Conservation (phyloP, 2,797 vertebrate genomes). For the Cercopithecus diana region DNA sequence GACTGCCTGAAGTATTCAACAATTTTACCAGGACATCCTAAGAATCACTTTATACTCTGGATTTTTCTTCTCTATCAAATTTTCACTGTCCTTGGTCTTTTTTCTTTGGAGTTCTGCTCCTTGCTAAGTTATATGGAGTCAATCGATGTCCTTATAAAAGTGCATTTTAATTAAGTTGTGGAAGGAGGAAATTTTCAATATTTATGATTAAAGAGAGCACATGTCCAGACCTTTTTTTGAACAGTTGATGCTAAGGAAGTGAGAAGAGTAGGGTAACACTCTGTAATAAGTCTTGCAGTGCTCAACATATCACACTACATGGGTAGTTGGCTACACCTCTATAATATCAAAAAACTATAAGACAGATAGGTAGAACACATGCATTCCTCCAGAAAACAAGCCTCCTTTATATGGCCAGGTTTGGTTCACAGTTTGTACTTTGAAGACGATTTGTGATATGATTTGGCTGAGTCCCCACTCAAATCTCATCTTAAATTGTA, state of each 20-base stretch:
- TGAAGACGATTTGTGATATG: background rate
- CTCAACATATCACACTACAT: background rate
- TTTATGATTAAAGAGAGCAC: background rate
- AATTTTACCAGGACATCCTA: background rate
- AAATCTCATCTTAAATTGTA: background rate
- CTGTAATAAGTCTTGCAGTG: background rate
- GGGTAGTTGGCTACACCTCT: background rate
- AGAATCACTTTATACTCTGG: background rate
- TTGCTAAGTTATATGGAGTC: background rate
- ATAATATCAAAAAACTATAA: background rate
- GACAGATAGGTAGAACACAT: background rate
- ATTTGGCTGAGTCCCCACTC: background rate
- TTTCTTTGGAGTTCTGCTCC: background rate
- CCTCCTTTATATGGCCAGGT: background rate
- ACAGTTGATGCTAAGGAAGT: background rate
- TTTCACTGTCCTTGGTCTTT: background rate
- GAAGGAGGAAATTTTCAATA: background rate
- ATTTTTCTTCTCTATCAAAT: background rate
- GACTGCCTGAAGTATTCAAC: background rate
- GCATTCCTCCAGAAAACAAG: background rate
- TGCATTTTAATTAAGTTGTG: conserved; percentile 36
- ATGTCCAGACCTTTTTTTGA: background rate
- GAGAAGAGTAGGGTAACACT: background rate
- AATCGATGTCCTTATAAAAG: background rate
- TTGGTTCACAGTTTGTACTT: background rate